These are phyloP conservation scores for Cyrtorhinus lividipennis DNA, from an alignment of 1,140 invertebrate species.

Conservation along the genomic window DNA sequence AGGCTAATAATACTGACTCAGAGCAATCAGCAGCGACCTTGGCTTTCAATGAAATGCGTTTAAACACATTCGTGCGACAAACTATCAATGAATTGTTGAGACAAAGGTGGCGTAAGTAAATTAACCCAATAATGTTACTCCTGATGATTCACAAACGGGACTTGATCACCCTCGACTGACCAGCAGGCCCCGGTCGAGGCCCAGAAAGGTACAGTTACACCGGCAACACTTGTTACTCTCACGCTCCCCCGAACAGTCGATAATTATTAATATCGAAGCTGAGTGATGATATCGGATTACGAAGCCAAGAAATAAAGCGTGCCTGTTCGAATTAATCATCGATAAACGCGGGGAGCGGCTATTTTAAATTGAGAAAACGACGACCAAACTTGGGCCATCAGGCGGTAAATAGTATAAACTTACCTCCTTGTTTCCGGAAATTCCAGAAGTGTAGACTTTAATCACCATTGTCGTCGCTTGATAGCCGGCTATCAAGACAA, in stretches of 20 bases:
- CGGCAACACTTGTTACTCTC: no score
- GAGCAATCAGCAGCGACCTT: not conserved
- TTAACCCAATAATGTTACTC: no score
- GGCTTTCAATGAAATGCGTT: slow-evolving; percentile 7
- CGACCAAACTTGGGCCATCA: slow-evolving; percentile 12
- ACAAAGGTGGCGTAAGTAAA: no score
- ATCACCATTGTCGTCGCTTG: slow-evolving; percentile 52
- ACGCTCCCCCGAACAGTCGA: no score
- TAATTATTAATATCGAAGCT: no score
- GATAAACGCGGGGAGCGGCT: slow-evolving; percentile 10
- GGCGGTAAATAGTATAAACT: slow-evolving; percentile 26
- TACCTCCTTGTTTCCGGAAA: slow-evolving; percentile 83
- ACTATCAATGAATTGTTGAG: no score
- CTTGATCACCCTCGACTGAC: no score
- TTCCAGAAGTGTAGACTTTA: slow-evolving; percentile 77
- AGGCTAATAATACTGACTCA: not conserved
- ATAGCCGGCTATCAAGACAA: not conserved
- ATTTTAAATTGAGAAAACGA: slow-evolving; percentile 15
- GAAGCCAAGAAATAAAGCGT: slow-evolving; percentile 17
- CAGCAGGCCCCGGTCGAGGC: no score
- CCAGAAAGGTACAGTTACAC: no score
- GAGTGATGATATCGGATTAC: not conserved
- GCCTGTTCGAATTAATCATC: slow-evolving; percentile 20
- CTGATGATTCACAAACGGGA: no score
- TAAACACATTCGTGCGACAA: no score